These are phyloP conservation scores for Pogonomyrmex californicus DNA, from an alignment of 1,140 invertebrate genomes.

Conservation along the genomic window DNA sequence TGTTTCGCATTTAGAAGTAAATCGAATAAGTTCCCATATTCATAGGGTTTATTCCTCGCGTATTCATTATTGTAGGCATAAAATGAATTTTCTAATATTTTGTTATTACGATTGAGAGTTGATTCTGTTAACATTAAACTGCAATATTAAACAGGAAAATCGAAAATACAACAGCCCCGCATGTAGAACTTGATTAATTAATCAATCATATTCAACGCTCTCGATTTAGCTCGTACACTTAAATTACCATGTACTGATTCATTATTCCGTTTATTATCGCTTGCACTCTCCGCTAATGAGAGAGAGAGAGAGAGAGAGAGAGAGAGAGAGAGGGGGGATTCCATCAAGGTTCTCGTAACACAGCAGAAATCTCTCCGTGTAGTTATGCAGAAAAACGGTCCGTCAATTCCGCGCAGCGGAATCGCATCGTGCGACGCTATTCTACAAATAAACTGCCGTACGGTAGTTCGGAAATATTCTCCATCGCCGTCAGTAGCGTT, in stretches of 20 bases:
- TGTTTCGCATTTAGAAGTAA: not conserved
- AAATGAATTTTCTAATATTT: slow-evolving; percentile 10
- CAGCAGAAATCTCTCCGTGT: slow-evolving; percentile 20
- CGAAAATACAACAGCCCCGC: slow-evolving; percentile 1
- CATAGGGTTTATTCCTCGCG: not conserved
- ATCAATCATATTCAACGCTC: slow-evolving; percentile 38
- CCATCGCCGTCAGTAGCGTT: slow-evolving; percentile 26
- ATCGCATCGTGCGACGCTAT: slow-evolving; percentile 17
- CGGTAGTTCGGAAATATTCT: slow-evolving; percentile 56
- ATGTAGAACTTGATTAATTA: slow-evolving; percentile 40
- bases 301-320: not conserved
- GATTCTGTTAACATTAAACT: not conserved
- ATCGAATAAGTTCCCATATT: not conserved
- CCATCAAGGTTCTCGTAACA: slow-evolving; percentile 19
- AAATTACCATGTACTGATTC: slow-evolving; percentile 30
- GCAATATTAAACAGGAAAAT: slow-evolving; percentile 18
- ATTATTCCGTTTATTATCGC: slow-evolving; percentile 38
- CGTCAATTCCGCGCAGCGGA: slow-evolving; percentile 40
- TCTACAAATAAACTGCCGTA: slow-evolving; percentile 49
- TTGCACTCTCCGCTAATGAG: not conserved
- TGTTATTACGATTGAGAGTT: not conserved
- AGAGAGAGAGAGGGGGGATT: not conserved
- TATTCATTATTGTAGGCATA: not conserved
- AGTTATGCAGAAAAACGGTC: slow-evolving; percentile 53
- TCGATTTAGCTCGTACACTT: slow-evolving; percentile 33